Conservation (phyloP, 2,797 vertebrate genomes). For the Semaprochilodus insignis region DNA sequence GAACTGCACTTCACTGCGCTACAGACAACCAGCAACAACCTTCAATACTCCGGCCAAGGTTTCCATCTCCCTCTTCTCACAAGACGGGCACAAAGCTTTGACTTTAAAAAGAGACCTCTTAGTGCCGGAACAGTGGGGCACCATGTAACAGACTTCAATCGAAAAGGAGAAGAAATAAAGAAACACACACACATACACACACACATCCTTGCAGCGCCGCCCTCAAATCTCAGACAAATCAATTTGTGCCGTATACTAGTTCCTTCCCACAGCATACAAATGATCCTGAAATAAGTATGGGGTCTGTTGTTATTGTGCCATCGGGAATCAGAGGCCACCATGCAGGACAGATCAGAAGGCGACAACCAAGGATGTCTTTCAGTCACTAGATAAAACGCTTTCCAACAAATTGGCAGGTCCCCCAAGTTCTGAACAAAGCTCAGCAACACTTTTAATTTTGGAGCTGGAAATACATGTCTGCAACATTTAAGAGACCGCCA, state of each 20-base stretch:
- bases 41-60: conserved; percentile 37
- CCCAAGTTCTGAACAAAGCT: not conserved
- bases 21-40: conserved; percentile 29
- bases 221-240: conserved; percentile 51
- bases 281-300: conserved; percentile 38
- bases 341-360: not conserved
- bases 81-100: conserved; percentile 46
- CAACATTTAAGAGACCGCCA: conserved; percentile 14
- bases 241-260: conserved; percentile 43
- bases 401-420: conserved; percentile 3
- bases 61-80: conserved; percentile 42
- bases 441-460: conserved; percentile 2
- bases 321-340: not conserved
- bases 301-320: conserved; percentile 3
- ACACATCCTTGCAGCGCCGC: not conserved
- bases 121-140: conserved; percentile 33
- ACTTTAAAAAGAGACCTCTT: conserved; percentile 47
- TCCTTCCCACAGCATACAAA: conserved; percentile 30
- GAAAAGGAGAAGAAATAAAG: not conserved
- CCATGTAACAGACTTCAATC: conserved; percentile 43
- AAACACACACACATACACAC: too few relatives aligned
- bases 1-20: conserved; percentile 3
- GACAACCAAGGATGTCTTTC: not conserved
- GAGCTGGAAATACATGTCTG: not conserved
- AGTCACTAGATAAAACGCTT: conserved; percentile 1